Evolutionary conservation across 2,113 vertebrate species (phyloP), one percentile per base, ranked within the genome.

Genomic region (Salvelinus alpinus): DNA sequence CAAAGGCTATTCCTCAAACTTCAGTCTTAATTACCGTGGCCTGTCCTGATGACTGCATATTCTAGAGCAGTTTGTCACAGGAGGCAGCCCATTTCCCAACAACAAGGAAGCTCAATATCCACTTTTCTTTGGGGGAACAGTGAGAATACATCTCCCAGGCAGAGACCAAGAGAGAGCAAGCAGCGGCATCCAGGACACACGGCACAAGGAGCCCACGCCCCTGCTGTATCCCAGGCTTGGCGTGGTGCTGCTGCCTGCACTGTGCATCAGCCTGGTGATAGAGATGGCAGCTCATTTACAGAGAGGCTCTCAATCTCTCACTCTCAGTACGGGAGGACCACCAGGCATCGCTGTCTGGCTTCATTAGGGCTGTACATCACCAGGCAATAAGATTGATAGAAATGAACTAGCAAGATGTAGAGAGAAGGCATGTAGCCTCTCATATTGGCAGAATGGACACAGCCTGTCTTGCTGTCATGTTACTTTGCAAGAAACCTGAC

Each of bases 21-120:
- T 77, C 65, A 14, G 9, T 81, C 82, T 80, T 59, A 31, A 73
- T 80, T 88, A 62, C n/a, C 29, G 18, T 20, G 59, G 62, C 47
- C 25, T n/a, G 54, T 75, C 34, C 62, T 79, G 90, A 90, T 91
- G 87, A 91, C 85, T 85, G 83, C 76, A 81, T 85, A 72, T 51
- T 83, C 71, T 59, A 14, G 69, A 72, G 80, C 78, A 72, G 82
- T 90, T 90, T 90, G 81, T 91, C 88, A 89, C 73, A 69, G 66
- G 11, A 72, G 79, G 85, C 80, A 83, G 84, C 82, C 78, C 72
- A 75, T 75, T 84, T 87, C 82, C 71, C 68, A 62, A 51, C 78
- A 82, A 67, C 59, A 64, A 76, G 72, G 70, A 82, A 73, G 78
- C 77, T 79, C 73, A 38, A 79, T 72, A 84, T 87, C 75, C 71